A percentile compares a stretch with the other conserved stretches of the same genome.
Conservation (phyloP, 2,797 vertebrate species). For the Astyanax mexicanus region DNA sequence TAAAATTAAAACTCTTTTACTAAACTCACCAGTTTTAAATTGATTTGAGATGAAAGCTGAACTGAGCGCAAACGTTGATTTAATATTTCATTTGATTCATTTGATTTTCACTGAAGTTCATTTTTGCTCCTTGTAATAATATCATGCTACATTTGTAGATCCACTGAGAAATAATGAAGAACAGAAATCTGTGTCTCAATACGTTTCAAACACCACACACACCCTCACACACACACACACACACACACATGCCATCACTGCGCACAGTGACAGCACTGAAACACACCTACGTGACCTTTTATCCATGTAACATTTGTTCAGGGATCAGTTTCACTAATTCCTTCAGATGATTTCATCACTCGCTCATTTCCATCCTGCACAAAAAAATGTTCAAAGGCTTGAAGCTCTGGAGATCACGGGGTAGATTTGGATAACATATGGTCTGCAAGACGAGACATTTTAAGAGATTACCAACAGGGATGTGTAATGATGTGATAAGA, state of each 20-base stretch:
- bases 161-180: neutral
- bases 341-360: constrained; percentile 2
- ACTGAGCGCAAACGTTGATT: neutral
- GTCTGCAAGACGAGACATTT: neutral
- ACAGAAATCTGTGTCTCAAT: neutral
- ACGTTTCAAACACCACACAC: neutral
- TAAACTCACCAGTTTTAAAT: neutral
- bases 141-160: neutral
- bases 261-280: no score
- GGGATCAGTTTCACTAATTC: constrained; percentile 3
- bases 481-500: neutral
- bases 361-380: constrained; percentile 7
- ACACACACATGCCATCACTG: no score
- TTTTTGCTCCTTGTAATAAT: neutral
- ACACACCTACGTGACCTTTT: neutral
- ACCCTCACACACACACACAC: neutral
- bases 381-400: neutral
- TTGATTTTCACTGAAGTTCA: neutral
- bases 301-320: neutral
- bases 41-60: neutral
- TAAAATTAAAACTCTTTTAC: no score
- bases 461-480: neutral
- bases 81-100: neutral
- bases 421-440: neutral
- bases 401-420: neutral